Conservation (phyloP, 1,140 invertebrate genomes). For the Caenorhabditis brenneri region DNA sequence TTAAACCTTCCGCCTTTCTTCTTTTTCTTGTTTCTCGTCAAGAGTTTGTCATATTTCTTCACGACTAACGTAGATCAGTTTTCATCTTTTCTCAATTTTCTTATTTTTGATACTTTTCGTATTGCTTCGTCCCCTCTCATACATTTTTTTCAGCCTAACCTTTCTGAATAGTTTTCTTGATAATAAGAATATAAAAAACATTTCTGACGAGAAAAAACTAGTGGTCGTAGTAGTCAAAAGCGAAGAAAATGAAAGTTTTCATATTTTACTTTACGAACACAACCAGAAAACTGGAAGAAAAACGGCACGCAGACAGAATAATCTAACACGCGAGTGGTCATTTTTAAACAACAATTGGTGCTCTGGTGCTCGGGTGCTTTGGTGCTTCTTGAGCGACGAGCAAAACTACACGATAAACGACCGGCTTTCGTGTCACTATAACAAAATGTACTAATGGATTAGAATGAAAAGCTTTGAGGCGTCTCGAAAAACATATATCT, state of each 20-base stretch:
- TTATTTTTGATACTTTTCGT: neutral
- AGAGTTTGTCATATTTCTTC: constrained; percentile 8
- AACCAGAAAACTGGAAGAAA: neutral
- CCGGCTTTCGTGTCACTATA: neutral
- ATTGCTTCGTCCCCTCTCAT: neutral
- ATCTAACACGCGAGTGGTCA: neutral
- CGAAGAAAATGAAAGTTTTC: neutral
- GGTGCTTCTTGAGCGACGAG: neutral
- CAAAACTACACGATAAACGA: neutral
- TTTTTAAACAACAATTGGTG: constrained; percentile 38
- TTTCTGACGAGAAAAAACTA: no score
- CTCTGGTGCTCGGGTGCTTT: neutral
- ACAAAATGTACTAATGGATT: constrained; percentile 28
- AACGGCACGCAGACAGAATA: neutral
- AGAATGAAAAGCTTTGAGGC: neutral
- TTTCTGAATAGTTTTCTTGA: neutral
- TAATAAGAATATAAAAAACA: no score
- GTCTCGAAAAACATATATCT: neutral
- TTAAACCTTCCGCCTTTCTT: neutral
- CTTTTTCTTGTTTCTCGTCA: constrained; percentile 10
- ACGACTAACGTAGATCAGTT: neutral
- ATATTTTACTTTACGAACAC: neutral
- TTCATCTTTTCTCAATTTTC: neutral
- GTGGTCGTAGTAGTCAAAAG: neutral
- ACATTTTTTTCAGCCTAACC: neutral